These are phyloP conservation scores for Anthonomus grandis DNA, from an alignment of 1,140 invertebrate species.

Conservation along the genomic window DNA sequence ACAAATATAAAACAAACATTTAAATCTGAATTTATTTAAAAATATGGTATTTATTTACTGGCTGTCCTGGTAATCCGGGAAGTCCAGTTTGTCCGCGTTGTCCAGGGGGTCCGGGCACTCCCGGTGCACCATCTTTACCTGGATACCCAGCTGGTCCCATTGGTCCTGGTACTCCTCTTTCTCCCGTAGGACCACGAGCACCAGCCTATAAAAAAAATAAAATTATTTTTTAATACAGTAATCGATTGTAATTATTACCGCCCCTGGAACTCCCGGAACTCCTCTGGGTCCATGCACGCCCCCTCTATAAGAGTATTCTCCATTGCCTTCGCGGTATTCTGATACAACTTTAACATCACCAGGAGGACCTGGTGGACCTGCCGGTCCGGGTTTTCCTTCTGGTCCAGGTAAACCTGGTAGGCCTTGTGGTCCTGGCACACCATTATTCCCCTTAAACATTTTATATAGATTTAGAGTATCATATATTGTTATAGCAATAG, in stretches of 20 bases:
- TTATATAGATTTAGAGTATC: too few relatives aligned
- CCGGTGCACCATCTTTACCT: slow-evolving; percentile 46
- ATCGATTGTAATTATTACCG: slow-evolving; percentile 28
- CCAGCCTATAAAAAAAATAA: slow-evolving; percentile 34
- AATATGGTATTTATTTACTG: slow-evolving; percentile 20
- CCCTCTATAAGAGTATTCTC: slow-evolving; percentile 26
- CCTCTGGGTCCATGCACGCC: slow-evolving; percentile 46
- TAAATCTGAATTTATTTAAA: not conserved
- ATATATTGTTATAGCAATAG: too few relatives aligned
- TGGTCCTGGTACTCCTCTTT: slow-evolving; percentile 41
- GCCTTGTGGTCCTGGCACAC: slow-evolving; percentile 39
- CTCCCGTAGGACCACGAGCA: slow-evolving; percentile 40
- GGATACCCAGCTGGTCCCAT: slow-evolving; percentile 49
- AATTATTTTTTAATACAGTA: not conserved
- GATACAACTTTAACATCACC: slow-evolving; percentile 32
- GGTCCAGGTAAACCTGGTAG: slow-evolving; percentile 45
- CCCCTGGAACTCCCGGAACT: slow-evolving; percentile 42
- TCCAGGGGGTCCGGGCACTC: slow-evolving; percentile 46
- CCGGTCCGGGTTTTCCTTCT: slow-evolving; percentile 22
- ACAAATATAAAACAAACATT: not conserved
- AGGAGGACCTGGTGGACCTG: slow-evolving; percentile 37
- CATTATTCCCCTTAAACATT: slow-evolving; percentile 19
- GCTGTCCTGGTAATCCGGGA: slow-evolving; percentile 49
- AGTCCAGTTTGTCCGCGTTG: slow-evolving; percentile 48
- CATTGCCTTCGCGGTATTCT: slow-evolving; percentile 22